Base-by-base conservation (phyloP, 2,888 invertebrate species). In the Leptura quadrifasciata region DNA sequence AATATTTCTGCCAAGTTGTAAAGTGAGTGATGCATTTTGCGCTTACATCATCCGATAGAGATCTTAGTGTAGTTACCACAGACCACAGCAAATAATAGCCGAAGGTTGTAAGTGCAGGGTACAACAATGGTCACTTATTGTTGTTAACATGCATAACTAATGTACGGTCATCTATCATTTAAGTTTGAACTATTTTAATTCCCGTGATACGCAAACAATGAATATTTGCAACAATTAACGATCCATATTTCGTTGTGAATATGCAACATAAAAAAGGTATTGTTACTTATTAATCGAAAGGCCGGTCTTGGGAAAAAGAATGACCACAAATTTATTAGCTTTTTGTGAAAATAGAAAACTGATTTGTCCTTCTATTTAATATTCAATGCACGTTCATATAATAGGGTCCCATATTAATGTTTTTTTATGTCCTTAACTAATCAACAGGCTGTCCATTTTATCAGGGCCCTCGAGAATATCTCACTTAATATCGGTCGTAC, bases 141-240 rank as follows among this genome's bases (percentile, higher is more conserved):
- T 83, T 81, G 81, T 81, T 81, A 80, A 79, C 79, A 82, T 81
- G 85, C 84, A 83, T 85, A 82, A 84, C 84, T 84, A 82, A 84
- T 85, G 78, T 77, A 69, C 73, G 76, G 67, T 73, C 61, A 35
- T 61, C 57, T 71, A 71, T 71, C 60, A 71, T 71, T 61, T 71
- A 71, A 61, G 70, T 71, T 47, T 61, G 61, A 47, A 61, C 61
- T 52, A 57, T 71, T 60, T 61, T 71, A 65, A 47, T n/a, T 58
- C 52, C 31, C n/a, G 18, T 27, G 39, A 20, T 47, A 70, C n/a
- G 24, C 60, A 20, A 61, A 61, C 60, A 71, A 71, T 61, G 70
- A 60, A 10, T 58, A 21, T 69, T 69, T 39, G 69, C 21, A 69
- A 17, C 1, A 57, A 55, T 31, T 68, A 55, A 58, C 24, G 68